Base-by-base conservation (phyloP, 2,113 vertebrate genomes). In the Bubalus kerabau region DNA sequence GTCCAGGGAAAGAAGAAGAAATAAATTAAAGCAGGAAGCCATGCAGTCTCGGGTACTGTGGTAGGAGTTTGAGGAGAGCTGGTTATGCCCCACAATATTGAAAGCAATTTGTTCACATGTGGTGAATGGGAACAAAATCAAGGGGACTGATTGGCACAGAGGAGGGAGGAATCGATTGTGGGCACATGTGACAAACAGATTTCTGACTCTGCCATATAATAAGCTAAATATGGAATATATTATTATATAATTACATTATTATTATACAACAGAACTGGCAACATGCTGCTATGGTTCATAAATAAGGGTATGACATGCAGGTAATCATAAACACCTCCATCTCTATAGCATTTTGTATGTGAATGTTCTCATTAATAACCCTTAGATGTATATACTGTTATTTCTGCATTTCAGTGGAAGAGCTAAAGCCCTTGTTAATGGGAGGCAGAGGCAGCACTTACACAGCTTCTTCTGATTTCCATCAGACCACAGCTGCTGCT, bases 111-210 rank as follows among this genome's bases (percentile, higher is more conserved):
- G 95, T 90, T 64, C 94, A 59, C 96, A 98, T 95, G 95, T 93
- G 95, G 93, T 17, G 16, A 40, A 10, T 2, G 7, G 94, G 93
- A 89, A 85, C 24, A 56, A 62, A 95, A 88, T 91, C 84, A 80
- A 94, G 91, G 74, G 74, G n/a, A 67, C 86, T 48, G 52, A 13
- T 74, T 74, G 40, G 96, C 83, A 87, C 89, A 87, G 24, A 64
- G 85, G 82, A 76, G 46, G 88, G 82, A 76, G 36, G 56, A 91
- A 97, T 86, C 56, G 81, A 81, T 83, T 67, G 36, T n/a, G 94
- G 88, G 56, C 93, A 91, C 97, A 96, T 88, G 48, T 97, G 97
- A 97, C 91, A 91, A 91, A 74, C 98, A 98, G 93, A 98, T 96
- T 96, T 93, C 91, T 43, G 36, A 76, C 86, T 96, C 88, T 80